Conservation (phyloP, 2,888 invertebrate genomes). For the Rotaria magnacalcarata region DNA sequence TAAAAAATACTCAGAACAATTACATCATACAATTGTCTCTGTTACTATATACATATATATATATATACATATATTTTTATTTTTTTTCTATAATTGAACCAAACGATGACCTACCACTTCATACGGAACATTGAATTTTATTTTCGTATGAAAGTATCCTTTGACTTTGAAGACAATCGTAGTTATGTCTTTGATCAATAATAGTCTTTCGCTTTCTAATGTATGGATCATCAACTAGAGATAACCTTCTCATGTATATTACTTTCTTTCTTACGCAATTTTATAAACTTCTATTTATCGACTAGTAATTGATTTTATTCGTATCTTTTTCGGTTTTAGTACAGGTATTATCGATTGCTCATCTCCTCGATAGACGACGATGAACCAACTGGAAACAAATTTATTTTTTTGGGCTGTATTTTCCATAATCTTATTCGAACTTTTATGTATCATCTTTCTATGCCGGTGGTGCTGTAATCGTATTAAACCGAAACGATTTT, state of each 20-base stretch:
- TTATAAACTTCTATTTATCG: neutral
- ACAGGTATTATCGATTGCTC: neutral
- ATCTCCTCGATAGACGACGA: constrained; percentile 23
- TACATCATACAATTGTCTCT: neutral
- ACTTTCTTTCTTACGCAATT: neutral
- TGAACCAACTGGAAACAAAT: constrained; percentile 26
- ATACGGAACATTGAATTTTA: neutral
- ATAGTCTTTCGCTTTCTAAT: neutral
- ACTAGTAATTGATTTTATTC: neutral
- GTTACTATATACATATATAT: neutral
- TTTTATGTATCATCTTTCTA: neutral
- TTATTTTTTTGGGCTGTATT: constrained; percentile 25
- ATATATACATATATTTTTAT: neutral
- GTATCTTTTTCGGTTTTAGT: neutral
- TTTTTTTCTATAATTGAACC: neutral
- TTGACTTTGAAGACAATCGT: neutral
- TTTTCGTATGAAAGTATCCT: neutral
- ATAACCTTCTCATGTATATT: neutral
- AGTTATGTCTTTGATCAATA: neutral
- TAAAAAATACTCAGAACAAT: neutral
- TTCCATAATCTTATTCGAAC: constrained; percentile 12
- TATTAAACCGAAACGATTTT: constrained; percentile 16
- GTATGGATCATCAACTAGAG: constrained; percentile 7
- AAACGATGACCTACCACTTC: neutral
- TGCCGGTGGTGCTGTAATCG: neutral